Conservation (phyloP, 2,797 vertebrate genomes). For the Anolis apletophallus region DNA sequence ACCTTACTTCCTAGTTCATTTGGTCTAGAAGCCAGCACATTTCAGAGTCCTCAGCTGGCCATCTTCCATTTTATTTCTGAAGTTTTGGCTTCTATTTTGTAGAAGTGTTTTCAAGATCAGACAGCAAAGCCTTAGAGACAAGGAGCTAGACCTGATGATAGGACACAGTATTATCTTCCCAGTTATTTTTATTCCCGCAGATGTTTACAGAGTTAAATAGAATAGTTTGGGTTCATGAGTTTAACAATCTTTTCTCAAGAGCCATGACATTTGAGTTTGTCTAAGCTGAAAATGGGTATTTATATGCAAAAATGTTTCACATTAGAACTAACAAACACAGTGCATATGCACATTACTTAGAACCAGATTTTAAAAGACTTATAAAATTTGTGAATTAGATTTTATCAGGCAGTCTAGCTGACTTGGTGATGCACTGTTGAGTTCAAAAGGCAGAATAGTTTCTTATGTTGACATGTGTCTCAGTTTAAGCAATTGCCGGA, state of each 20-base stretch:
- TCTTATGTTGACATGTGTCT: background rate
- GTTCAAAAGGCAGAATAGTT: background rate
- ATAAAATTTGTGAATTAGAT: background rate
- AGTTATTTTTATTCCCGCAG: conserved; percentile 26
- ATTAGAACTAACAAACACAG: background rate
- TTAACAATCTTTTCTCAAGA: background rate
- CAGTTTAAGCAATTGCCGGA: background rate
- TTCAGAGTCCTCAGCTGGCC: background rate
- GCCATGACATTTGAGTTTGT: conserved; percentile 12
- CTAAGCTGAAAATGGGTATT: background rate
- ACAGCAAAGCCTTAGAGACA: background rate
- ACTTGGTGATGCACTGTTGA: background rate
- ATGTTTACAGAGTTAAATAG: conserved; percentile 5
- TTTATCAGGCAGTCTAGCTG: conserved; percentile 17
- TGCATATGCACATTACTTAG: background rate
- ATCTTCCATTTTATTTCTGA: accelerated
- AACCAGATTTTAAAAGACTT: conserved; percentile 8
- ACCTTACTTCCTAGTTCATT: accelerated
- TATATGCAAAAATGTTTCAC: background rate
- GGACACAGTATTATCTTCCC: conserved; percentile 1
- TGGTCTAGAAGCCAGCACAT: accelerated
- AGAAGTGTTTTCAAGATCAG: conserved; percentile 9
- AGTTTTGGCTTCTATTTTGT: background rate
- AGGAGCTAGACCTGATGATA: background rate
- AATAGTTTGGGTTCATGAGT: background rate